Conservation (phyloP, 2,113 vertebrate species). For the Dromaius novaehollandiae region DNA sequence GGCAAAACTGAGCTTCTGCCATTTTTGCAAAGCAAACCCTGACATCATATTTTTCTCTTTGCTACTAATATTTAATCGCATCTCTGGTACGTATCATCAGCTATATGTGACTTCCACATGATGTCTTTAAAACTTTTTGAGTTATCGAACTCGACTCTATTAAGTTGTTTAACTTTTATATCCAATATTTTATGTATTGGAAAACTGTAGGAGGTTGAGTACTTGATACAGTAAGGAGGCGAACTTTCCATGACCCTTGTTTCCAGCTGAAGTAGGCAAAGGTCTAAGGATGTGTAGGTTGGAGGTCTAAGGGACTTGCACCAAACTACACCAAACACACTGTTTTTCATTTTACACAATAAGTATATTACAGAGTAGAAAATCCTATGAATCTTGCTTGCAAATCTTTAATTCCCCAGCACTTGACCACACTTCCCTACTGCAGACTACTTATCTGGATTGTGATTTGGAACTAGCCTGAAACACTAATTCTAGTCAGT, state of each 20-base stretch:
- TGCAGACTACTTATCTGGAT: neutral
- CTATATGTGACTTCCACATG: neutral
- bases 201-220: neutral
- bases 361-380: neutral
- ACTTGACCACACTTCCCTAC: neutral
- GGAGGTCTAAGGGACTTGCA: neutral
- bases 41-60: neutral
- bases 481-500: neutral
- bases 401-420: neutral
- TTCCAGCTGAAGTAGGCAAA: neutral
- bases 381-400: neutral
- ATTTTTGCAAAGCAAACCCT: neutral
- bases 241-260: neutral
- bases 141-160: neutral
- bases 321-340: neutral
- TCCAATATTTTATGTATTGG: neutral
- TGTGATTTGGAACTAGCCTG: rapidly evolving
- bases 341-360: neutral
- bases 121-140: neutral
- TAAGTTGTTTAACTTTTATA: neutral
- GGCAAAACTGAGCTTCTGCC: neutral
- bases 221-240: neutral
- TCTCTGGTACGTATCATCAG: neutral
- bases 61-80: neutral
- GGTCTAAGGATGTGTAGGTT: rapidly evolving